These are phyloP conservation scores for Sphaeramia orbicularis DNA, from an alignment of 2,797 vertebrate genomes.

Conservation along the genomic window DNA sequence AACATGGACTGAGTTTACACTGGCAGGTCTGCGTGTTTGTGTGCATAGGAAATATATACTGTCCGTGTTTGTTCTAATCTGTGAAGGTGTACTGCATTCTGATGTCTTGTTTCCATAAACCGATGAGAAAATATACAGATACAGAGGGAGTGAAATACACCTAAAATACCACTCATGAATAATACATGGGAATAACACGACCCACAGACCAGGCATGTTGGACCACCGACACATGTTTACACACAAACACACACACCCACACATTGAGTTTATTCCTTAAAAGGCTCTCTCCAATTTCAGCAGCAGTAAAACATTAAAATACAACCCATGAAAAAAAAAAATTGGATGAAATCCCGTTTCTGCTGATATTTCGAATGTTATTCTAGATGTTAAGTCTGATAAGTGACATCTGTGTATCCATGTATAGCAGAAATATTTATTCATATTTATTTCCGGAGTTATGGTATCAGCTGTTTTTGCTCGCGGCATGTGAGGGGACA, in stretches of 20 bases:
- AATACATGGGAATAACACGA: constrained; percentile 46
- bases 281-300: constrained; percentile 36
- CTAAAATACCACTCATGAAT: constrained; percentile 60
- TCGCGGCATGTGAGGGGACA: background rate
- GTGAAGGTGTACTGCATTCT: constrained; percentile 14
- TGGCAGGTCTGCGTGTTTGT: constrained; percentile 15
- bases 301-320: constrained; percentile 48
- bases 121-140: constrained; percentile 29
- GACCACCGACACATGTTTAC: constrained; percentile 17
- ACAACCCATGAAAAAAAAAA: constrained; percentile 13
- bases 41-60: constrained; percentile 39
- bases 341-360: constrained; percentile 40
- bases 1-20: constrained; percentile 31
- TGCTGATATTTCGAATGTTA: constrained; percentile 40
- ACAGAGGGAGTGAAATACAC: constrained; percentile 36
- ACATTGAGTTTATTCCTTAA: constrained; percentile 28
- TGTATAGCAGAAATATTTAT: constrained; percentile 33
- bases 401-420: constrained; percentile 24
- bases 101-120: constrained; percentile 12
- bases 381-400: constrained; percentile 29
- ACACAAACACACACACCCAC: constrained; percentile 14
- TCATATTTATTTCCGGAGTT: constrained; percentile 43
- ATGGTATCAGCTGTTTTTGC: constrained; percentile 12
- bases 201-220: constrained; percentile 18
- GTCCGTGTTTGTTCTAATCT: constrained; percentile 32